Base-by-base conservation (phyloP, 2,888 invertebrate genomes). In the Euphydryas editha region DNA sequence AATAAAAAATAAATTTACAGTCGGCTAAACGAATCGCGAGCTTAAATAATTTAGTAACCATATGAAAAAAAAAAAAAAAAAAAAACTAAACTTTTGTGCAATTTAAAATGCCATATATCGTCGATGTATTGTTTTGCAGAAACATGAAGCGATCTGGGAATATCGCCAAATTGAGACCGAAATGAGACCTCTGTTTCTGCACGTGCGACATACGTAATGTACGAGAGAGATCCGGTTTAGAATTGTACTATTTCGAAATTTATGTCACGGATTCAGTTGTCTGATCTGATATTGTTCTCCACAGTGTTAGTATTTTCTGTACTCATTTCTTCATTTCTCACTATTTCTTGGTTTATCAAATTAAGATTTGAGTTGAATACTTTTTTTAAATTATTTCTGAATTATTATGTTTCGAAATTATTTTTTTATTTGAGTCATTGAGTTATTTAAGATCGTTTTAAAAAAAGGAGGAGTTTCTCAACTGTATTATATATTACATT, bases 151-250 rank as follows among this genome's bases (percentile, higher is more conserved):
- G 62, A 46, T 47, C 47, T 56, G 62, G 62, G 62, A 57, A 62
- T 62, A 54, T 8, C 62, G 62, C 62, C 62, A 62, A 62, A 62
- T 62, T 57, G 62, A 37, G 56, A 51, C 49, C n/a, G 54, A 54
- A 54, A 54, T 54, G 36, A 54, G 54, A 57, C 37, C 57, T 49
- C 21, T 62, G 47, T 62, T 62, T 62, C 56, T 57, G 57, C 62
- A 62, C 57, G 62, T 62, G 57, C 47, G 17, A 37, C 47, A 47
- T 24, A 37, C 46, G 56, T 42, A 36, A 51, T 24, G 54, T n/a
- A 15, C 5, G 30, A 30, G 30, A 30, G 30, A 30, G 17, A 51
- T 51, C 51, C n/a, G 51, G 51, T 24, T 51, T 51, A 51, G 51
- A 51, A 17, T 17, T 54, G 30, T 54, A n/a, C n/a, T n/a, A 36